Evolutionary conservation across 2,113 vertebrate genomes (phyloP).

Genomic region (Stomatorhinus ivindoensis): DNA sequence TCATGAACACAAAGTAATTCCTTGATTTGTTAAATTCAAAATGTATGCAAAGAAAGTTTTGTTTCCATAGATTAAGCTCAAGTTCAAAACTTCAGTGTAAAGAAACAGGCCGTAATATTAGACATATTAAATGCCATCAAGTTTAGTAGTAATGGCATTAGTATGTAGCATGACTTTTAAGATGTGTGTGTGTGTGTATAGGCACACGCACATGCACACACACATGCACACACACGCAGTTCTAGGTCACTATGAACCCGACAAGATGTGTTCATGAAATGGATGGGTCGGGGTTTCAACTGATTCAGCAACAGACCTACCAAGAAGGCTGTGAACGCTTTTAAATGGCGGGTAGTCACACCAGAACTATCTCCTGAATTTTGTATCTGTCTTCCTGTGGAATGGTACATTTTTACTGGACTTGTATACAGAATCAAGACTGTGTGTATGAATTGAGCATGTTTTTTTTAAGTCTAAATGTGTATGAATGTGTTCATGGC

Average conservation of each 20-base stretch:
- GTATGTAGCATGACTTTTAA: neutral
- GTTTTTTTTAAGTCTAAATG: neutral
- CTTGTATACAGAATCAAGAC: neutral
- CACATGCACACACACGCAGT: neutral
- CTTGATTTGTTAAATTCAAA: neutral
- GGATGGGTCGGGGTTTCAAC: neutral
- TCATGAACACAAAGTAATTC: neutral
- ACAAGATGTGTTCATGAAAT: neutral
- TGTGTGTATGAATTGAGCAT: neutral
- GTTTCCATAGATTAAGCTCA: neutral
- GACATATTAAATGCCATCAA: neutral
- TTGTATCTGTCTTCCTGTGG: neutral
- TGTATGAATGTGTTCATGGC: neutral
- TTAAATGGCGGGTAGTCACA: neutral
- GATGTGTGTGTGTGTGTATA: neutral
- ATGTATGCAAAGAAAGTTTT: neutral
- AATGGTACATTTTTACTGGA: neutral
- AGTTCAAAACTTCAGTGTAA: neutral
- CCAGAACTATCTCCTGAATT: neutral
- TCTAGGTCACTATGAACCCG: neutral
- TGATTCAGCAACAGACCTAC: neutral
- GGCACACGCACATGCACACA: neutral
- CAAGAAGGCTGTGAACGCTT: neutral
- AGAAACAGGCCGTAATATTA: neutral
- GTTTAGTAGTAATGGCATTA: neutral